These are phyloP conservation scores for Formica selysi DNA, from an alignment of 1,140 invertebrate genomes.

Conservation along the genomic window DNA sequence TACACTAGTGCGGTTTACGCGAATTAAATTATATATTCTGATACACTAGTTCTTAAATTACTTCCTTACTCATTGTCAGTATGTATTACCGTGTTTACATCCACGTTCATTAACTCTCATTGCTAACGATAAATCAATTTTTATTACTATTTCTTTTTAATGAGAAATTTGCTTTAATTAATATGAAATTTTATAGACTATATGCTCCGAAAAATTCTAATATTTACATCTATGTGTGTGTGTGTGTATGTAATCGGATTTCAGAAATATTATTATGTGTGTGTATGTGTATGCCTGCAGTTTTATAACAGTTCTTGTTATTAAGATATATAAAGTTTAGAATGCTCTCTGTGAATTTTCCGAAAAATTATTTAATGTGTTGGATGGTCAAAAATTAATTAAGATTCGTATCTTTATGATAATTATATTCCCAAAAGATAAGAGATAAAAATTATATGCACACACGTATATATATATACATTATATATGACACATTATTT, in stretches of 20 bases:
- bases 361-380: neutral
- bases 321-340: neutral
- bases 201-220: no score
- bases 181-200: neutral
- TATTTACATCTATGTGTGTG: no score
- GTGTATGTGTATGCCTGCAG: neutral
- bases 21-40: slow-evolving; percentile 10
- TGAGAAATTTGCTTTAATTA: neutral
- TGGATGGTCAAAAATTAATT: neutral
- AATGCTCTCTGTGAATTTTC: no score
- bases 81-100: neutral
- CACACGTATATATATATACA: neutral
- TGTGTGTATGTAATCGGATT: neutral
- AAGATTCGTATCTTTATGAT: neutral
- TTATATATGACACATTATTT: no score
- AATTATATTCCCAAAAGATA: neutral
- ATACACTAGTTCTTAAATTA: neutral
- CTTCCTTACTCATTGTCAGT: neutral
- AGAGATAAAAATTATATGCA: slow-evolving; percentile 2
- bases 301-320: neutral
- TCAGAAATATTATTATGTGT: neutral
- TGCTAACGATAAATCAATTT: neutral
- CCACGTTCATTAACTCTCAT: neutral
- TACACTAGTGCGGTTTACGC: neutral
- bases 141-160: neutral